Evolutionary conservation across 2,797 vertebrate species (phyloP).

Genomic region (Danio jaintianensis): DNA sequence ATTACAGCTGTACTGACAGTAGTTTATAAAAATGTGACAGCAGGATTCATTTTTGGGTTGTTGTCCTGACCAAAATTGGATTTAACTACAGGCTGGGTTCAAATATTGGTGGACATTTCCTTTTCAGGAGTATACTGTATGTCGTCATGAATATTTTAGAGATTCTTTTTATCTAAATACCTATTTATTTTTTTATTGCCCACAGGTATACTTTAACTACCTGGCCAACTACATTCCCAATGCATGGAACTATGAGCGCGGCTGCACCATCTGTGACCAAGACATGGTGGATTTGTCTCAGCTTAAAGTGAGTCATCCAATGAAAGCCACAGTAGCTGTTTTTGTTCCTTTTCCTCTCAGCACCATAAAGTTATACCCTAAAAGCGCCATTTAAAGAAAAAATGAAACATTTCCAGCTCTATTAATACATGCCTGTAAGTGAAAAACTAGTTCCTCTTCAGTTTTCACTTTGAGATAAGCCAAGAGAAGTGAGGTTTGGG

Average conservation of each 20-base stretch:
- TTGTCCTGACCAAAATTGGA: constrained; percentile 32
- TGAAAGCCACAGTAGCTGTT: constrained; percentile 50
- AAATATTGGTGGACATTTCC: constrained; percentile 12
- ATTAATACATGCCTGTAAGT: constrained; percentile 8
- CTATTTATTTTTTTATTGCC: constrained; percentile 31
- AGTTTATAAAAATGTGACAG: constrained; percentile 40
- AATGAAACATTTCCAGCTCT: constrained; percentile 11
- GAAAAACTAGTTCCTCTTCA: constrained; percentile 15
- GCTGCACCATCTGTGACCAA: constrained; percentile 87
- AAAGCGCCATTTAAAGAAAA: background rate
- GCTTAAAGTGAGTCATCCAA: constrained; percentile 81
- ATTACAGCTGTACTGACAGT: constrained; percentile 43
- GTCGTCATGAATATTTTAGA: background rate
- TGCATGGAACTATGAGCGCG: constrained; percentile 90
- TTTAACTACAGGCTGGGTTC: constrained; percentile 29
- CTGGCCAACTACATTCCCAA: constrained; percentile 96
- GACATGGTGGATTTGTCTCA: constrained; percentile 86
- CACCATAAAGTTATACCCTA: background rate
- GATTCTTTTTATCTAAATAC: background rate
- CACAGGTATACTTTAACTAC: constrained; percentile 93
- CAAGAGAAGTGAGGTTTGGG: constrained; percentile 26
- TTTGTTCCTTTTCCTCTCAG: constrained; percentile 28
- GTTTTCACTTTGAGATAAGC: constrained; percentile 63
- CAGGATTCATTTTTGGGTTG: constrained; percentile 38
- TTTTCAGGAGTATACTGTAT: background rate